phyloP scores from a whole-genome alignment of 2,888 invertebrate species.

The Unio pictorum region DNA sequence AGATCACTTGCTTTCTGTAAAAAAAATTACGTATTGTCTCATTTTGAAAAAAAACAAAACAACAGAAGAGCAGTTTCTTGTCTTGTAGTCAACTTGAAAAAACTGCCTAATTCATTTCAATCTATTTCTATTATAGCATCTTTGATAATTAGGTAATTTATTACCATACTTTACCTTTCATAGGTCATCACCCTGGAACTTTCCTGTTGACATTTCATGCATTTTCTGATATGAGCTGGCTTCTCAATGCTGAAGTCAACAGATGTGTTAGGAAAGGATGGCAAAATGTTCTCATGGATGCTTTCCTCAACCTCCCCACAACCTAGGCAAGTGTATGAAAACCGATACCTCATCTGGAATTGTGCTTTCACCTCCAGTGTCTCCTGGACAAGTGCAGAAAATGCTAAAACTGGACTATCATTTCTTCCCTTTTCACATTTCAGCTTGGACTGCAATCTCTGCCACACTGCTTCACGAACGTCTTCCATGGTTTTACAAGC shows the following conservation, averaged over 20 bases:
- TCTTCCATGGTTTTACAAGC: slow-evolving; percentile 48
- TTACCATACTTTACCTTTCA: slow-evolving; percentile 45
- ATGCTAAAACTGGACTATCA: slow-evolving; percentile 67
- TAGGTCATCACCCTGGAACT: slow-evolving; percentile 58
- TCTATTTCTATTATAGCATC: background rate
- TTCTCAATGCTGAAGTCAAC: slow-evolving; percentile 51
- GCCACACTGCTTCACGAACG: slow-evolving; percentile 60
- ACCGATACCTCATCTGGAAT: slow-evolving; percentile 55
- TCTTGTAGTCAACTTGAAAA: background rate
- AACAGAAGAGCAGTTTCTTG: no score
- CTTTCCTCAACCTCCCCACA: slow-evolving; percentile 51
- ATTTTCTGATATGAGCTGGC: slow-evolving; percentile 53
- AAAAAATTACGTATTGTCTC: no score
- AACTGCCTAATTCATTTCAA: background rate
- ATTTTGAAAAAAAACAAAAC: no score
- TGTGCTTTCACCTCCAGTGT: slow-evolving; percentile 42
- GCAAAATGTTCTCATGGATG: slow-evolving; percentile 48
- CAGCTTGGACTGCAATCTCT: slow-evolving; percentile 54
- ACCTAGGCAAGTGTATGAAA: slow-evolving; percentile 37
- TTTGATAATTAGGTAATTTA: background rate
- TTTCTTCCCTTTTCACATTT: slow-evolving; percentile 63
- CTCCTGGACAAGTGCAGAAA: slow-evolving; percentile 56
- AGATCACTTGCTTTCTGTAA: no score
- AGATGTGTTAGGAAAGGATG: slow-evolving; percentile 59
- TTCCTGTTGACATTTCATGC: slow-evolving; percentile 58